These are phyloP conservation scores for Lottia scabra DNA, from an alignment of 2,888 invertebrate genomes.

Conservation along the genomic window DNA sequence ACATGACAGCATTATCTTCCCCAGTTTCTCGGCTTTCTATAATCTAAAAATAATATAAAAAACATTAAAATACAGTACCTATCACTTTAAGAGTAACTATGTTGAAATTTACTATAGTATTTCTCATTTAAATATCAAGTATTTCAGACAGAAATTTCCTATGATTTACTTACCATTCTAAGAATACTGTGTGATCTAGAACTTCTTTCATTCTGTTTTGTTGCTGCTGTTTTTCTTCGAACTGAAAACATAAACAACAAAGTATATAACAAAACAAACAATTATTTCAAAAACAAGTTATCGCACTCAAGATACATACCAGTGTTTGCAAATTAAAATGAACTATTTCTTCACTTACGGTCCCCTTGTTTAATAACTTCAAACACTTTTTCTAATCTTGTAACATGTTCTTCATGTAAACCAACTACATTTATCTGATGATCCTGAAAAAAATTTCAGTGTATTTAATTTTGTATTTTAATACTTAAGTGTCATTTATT, in stretches of 20 bases:
- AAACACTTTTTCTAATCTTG: slow-evolving; percentile 38
- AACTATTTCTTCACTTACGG: slow-evolving; percentile 44
- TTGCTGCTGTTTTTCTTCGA: slow-evolving; percentile 80
- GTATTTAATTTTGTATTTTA: slow-evolving; percentile 73
- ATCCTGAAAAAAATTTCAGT: slow-evolving; percentile 67
- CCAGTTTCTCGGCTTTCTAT: slow-evolving; percentile 78
- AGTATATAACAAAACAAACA: too few species aligned
- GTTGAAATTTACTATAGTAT: too few species aligned
- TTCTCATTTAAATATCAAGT: too few species aligned
- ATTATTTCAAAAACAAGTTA: neutral
- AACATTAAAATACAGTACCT: neutral
- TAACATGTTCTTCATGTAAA: slow-evolving; percentile 70
- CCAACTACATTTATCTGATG: slow-evolving; percentile 76
- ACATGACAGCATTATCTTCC: slow-evolving; percentile 76
- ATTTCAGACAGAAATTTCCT: neutral
- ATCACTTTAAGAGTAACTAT: too few species aligned
- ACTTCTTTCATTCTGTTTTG: slow-evolving; percentile 89
- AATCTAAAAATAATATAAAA: slow-evolving; percentile 68
- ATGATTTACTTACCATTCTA: slow-evolving; percentile 78
- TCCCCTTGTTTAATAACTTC: slow-evolving; percentile 72
- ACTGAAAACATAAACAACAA: slow-evolving; percentile 50
- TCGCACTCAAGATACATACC: slow-evolving; percentile 4
- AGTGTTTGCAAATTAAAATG: neutral
- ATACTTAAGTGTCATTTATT: too few species aligned
- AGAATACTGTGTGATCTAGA: slow-evolving; percentile 92